phyloP scores from a whole-genome alignment of 23 tunicate species.

The Corella eumyota region DNA sequence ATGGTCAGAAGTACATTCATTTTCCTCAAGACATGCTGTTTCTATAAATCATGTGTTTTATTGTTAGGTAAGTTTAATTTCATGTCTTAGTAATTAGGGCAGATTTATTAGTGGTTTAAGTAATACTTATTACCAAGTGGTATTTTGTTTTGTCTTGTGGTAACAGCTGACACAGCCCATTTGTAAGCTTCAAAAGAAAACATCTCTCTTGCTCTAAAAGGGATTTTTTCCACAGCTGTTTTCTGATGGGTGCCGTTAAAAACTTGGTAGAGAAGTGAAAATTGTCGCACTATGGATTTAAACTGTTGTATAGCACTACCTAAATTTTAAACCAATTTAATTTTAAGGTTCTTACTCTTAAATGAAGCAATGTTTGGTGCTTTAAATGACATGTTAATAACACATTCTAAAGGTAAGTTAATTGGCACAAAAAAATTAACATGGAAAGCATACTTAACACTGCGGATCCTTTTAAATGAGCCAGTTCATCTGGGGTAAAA shows the following conservation, averaged over 20 bases:
- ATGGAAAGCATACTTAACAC: slow-evolving; percentile 46
- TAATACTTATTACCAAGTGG: slow-evolving; percentile 29
- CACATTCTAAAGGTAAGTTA: no score
- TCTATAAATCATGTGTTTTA: no score
- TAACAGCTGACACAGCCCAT: slow-evolving; percentile 77
- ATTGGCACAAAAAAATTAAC: no score
- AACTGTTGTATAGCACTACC: slow-evolving; percentile 62
- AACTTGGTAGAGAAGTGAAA: slow-evolving; percentile 55
- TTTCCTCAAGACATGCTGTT: no score
- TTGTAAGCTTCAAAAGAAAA: slow-evolving; percentile 84
- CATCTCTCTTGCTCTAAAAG: slow-evolving; percentile 20
- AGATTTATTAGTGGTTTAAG: slow-evolving; percentile 1
- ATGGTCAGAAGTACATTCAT: no score
- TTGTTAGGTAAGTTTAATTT: not conserved
- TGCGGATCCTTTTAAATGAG: slow-evolving; percentile 48
- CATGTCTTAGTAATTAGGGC: not conserved
- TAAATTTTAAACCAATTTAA: slow-evolving; percentile 15
- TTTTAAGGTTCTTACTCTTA: no score
- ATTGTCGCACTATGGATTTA: slow-evolving; percentile 80
- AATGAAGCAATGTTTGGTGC: no score
- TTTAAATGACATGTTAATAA: no score
- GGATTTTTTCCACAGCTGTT: slow-evolving; percentile 31
- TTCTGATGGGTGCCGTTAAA: slow-evolving; percentile 20
- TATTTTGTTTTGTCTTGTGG: slow-evolving; percentile 73
- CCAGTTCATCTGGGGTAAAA: slow-evolving; percentile 61